Evolutionary conservation across 1,140 invertebrate species (phyloP), one percentile per base, ranked within the genome.

Genomic region (Apis laboriosa): DNA sequence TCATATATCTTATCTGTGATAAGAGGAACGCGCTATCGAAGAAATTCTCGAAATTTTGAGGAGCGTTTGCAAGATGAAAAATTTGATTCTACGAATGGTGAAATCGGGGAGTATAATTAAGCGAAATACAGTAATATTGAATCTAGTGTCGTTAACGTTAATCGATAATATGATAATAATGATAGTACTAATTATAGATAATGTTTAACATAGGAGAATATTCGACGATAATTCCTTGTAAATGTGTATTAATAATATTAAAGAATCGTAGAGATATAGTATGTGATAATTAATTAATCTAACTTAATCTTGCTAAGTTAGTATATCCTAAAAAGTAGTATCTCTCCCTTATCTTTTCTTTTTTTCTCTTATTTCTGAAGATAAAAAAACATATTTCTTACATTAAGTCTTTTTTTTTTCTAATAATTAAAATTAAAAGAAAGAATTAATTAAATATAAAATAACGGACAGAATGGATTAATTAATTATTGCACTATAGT

Each of bases 1-100:
- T 73, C 53, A 73, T 73, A 73, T 58, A 73, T 73, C 71, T 73
- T 73, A 73, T 73, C 71, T 73, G 71, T 73, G 71, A 73, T 73
- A 73, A 58, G 71, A 73, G 19, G 51, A 73, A 28, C 51, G 71
- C 12, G 55, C 19, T 72, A 19, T n/a, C 55, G 71, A 58, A 34
- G 15, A 17, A 53, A 28, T 53, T 71, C 51, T 55, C 64, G 1
- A 5, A 28, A 66, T 34, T 68, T 49, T 12, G 9, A 12, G 34
- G 0, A 58, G 24, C 51, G 53, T 56, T 73, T 73, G 71, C 53
- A 73, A 21, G 28, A 9, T 43, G 19, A 19, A 11, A 58, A n/a
- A 43, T 24, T 51, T n/a, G 17, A 73, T 43, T 73, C 24, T 17
- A 24, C 24, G 49, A 24, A 24, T 9, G n/a, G 51, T 51, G 7